These are phyloP conservation scores for Dromiciops gliroides DNA, from an alignment of 2,113 vertebrate genomes.

Conservation along the genomic window DNA sequence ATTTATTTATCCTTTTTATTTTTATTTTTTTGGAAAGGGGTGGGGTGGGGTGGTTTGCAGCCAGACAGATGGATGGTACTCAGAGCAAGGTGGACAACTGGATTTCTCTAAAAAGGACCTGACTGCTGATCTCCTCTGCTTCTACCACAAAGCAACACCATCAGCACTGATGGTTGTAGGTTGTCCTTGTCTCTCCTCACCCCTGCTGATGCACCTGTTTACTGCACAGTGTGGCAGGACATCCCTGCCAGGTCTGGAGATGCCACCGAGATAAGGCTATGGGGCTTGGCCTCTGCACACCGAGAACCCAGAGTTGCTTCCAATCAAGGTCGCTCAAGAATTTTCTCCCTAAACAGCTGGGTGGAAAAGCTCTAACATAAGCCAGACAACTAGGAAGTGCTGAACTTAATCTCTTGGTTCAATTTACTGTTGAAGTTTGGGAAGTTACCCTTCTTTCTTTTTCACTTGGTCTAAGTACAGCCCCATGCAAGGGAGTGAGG, in stretches of 20 bases:
- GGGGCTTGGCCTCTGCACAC: conserved; percentile 76
- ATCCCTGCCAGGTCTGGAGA: conserved; percentile 79
- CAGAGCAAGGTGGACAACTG: conserved; percentile 71
- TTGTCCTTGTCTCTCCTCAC: conserved; percentile 42
- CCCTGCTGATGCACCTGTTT: conserved; percentile 74
- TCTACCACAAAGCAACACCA: conserved; percentile 72
- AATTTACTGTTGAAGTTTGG: conserved; percentile 67
- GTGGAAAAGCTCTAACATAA: conserved; percentile 66
- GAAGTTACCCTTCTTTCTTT: conserved; percentile 60
- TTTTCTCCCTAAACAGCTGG: conserved; percentile 77
- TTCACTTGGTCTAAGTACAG: conserved; percentile 82
- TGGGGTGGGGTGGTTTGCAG: conserved; percentile 63
- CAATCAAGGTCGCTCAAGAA: conserved; percentile 64
- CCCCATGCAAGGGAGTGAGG: conserved; percentile 77
- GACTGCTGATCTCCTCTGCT: conserved; percentile 67
- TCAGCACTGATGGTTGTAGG: conserved; percentile 74
- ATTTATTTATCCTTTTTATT: conserved; percentile 58
- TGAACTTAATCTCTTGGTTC: conserved; percentile 60
- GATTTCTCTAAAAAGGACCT: conserved; percentile 78
- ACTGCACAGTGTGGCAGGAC: conserved; percentile 82
- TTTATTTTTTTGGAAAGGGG: not conserved
- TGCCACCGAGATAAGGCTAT: conserved; percentile 76
- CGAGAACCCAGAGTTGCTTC: conserved; percentile 70
- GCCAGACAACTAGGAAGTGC: conserved; percentile 71
- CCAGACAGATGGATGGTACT: conserved; percentile 74